phyloP scores from a whole-genome alignment of 2,797 vertebrate genomes.

The Paramormyrops hopkinsi region DNA sequence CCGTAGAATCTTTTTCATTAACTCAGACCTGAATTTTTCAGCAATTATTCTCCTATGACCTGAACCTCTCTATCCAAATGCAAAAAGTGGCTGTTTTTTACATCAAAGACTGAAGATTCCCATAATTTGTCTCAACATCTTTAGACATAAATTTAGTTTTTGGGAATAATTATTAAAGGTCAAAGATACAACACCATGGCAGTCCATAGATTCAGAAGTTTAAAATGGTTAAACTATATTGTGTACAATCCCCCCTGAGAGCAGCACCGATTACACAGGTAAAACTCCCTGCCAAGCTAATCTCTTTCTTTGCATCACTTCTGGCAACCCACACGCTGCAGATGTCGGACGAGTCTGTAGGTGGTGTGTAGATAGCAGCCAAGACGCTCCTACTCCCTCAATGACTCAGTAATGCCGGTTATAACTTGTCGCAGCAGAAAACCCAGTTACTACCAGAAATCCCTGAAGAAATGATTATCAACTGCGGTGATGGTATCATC shows the following conservation, averaged over 20 bases:
- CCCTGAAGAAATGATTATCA: neutral
- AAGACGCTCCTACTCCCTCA: neutral
- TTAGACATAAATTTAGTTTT: neutral
- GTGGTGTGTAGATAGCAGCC: neutral
- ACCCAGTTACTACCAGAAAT: neutral
- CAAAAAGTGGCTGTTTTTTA: neutral
- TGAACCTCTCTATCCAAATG: neutral
- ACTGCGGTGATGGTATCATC: neutral
- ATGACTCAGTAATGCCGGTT: neutral
- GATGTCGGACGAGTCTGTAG: neutral
- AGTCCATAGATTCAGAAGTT: neutral
- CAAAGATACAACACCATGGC: neutral
- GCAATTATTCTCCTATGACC: neutral
- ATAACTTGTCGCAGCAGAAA: neutral
- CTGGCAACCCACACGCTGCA: neutral
- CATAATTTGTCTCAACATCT: neutral
- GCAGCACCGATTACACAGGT: neutral
- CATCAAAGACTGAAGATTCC: neutral
- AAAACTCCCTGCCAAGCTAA: neutral
- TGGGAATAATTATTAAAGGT: neutral
- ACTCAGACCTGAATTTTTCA: neutral
- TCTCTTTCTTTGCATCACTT: constrained; percentile 2
- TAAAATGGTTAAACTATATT: neutral
- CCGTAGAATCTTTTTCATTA: neutral
- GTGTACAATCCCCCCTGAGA: neutral